Evolutionary conservation across 2,888 invertebrate genomes (phyloP).

Genomic region (Dorcus parallelipipedus): DNA sequence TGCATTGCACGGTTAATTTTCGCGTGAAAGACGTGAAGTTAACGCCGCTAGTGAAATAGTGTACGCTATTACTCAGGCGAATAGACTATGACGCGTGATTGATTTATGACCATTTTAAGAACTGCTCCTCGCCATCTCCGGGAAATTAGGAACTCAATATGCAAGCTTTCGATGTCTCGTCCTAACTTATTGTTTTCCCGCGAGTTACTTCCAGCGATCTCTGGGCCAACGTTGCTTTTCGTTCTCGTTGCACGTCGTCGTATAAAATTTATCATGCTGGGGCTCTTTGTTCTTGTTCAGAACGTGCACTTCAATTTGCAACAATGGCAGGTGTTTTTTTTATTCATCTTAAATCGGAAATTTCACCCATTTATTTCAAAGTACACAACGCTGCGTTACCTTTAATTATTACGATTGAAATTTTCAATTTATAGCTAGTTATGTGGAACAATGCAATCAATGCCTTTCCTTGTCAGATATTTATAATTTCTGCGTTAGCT

Average conservation of each 20-base stretch:
- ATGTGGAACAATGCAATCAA: too few species aligned
- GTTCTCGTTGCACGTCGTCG: background rate
- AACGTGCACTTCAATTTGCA: background rate
- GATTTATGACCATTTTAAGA: constrained; percentile 31
- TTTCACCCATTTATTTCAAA: background rate
- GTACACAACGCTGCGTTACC: background rate
- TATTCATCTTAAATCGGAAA: background rate
- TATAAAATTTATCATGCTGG: background rate
- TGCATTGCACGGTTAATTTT: background rate
- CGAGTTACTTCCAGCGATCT: background rate
- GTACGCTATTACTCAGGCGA: constrained; percentile 20
- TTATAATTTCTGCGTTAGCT: too few species aligned
- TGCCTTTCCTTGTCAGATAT: too few species aligned
- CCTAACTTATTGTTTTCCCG: background rate
- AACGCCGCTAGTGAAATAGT: background rate
- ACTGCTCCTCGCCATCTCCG: constrained; percentile 10
- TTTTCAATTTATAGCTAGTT: too few species aligned
- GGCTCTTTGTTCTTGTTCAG: background rate
- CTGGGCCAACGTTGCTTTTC: background rate
- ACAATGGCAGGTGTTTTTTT: constrained; percentile 1
- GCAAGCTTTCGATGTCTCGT: background rate
- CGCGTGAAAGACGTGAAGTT: background rate
- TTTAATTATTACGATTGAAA: too few species aligned
- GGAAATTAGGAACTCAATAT: background rate
- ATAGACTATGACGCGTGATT: constrained; percentile 30